These are phyloP conservation scores for Saturnia pavonia DNA, from an alignment of 2,888 invertebrate genomes.

Conservation along the genomic window DNA sequence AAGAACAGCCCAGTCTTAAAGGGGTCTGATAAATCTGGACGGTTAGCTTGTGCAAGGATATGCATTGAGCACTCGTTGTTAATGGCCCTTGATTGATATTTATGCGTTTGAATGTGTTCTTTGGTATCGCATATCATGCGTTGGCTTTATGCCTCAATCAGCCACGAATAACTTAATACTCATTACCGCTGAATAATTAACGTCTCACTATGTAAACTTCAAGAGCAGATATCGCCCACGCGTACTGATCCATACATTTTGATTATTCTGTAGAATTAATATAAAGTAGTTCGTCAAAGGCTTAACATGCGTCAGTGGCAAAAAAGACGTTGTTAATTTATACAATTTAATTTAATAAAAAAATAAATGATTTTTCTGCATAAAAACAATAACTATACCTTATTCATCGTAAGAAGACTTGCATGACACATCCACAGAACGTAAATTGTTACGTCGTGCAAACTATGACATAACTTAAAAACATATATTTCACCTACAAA, in stretches of 20 bases:
- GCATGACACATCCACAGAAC: too few species aligned
- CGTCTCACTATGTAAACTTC: slow-evolving; percentile 16
- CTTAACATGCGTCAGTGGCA: neutral
- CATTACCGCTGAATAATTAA: slow-evolving; percentile 29
- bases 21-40: slow-evolving; percentile 38
- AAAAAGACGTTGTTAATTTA: neutral
- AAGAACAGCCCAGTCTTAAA: slow-evolving; percentile 21
- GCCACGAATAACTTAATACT: slow-evolving; percentile 34
- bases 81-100: slow-evolving; percentile 63
- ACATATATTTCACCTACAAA: too few species aligned
- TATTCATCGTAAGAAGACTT: too few species aligned
- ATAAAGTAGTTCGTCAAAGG: neutral
- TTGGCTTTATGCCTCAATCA: slow-evolving; percentile 52
- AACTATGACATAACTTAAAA: too few species aligned
- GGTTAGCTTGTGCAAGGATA: slow-evolving; percentile 40
- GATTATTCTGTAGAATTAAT: slow-evolving; percentile 3
- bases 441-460: too few species aligned
- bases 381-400: too few species aligned
- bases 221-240: slow-evolving; percentile 26
- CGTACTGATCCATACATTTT: slow-evolving; percentile 22
- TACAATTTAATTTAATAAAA: too few species aligned
- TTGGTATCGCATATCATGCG: slow-evolving; percentile 53
- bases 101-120: slow-evolving; percentile 61
- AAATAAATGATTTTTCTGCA: too few species aligned
- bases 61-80: slow-evolving; percentile 36